These are phyloP conservation scores for Lutjanus argentimaculatus DNA, from an alignment of 2,797 vertebrate species.

Conservation along the genomic window DNA sequence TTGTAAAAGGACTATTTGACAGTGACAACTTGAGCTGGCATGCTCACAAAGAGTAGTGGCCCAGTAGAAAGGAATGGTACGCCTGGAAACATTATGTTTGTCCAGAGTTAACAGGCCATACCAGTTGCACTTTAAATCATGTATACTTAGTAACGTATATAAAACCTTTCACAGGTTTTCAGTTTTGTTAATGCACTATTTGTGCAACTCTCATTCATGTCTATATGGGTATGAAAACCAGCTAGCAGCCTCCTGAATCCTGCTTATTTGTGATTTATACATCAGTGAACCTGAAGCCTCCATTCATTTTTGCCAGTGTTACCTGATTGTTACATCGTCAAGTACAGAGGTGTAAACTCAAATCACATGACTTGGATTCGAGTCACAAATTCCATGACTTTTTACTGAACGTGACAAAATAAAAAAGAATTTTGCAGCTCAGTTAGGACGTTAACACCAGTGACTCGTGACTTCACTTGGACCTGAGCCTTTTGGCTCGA, in stretches of 20 bases:
- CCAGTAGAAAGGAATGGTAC: slow-evolving; percentile 19
- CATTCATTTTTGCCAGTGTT: neutral
- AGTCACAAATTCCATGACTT: no score
- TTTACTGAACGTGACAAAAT: no score
- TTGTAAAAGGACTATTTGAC: slow-evolving; percentile 47
- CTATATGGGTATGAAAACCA: neutral
- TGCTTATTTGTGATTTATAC: neutral
- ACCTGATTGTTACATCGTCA: neutral
- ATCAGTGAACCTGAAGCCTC: neutral
- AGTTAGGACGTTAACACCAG: no score
- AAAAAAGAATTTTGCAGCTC: no score
- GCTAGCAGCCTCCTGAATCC: no score
- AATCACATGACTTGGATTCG: no score
- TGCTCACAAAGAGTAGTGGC: slow-evolving; percentile 30
- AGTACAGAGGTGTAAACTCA: neutral
- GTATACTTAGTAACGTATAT: no score
- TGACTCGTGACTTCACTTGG: no score
- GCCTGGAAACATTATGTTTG: slow-evolving; percentile 5
- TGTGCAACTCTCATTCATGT: neutral
- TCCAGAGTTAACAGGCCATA: neutral
- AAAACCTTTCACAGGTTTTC: neutral
- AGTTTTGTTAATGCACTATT: neutral
- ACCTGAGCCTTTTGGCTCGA: no score
- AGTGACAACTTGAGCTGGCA: slow-evolving; percentile 41
- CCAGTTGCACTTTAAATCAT: neutral